A percentile compares a stretch with the other conserved stretches of the same genome.
Conservation (phyloP, 2,888 invertebrate genomes). For the Lochmaea capreae region DNA sequence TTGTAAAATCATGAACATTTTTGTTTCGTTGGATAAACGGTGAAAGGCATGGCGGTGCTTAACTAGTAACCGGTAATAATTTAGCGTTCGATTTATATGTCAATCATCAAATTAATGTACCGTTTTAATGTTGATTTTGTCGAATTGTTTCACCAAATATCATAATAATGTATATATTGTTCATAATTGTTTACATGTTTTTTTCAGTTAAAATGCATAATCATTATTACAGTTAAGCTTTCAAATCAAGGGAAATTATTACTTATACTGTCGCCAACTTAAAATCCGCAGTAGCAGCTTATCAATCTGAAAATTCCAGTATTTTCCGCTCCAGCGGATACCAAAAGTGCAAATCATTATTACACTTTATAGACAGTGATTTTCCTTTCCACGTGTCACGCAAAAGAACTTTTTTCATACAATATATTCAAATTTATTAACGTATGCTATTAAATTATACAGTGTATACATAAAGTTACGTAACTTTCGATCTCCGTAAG, state of each 20-base stretch:
- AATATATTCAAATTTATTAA: no score
- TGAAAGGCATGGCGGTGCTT: constrained; percentile 19
- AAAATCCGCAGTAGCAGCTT: no score
- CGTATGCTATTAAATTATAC: no score
- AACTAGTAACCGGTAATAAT: constrained; percentile 39
- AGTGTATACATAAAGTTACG: no score
- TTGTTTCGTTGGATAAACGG: constrained; percentile 35
- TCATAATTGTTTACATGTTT: constrained; percentile 38
- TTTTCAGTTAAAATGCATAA: constrained; percentile 6
- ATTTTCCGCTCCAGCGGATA: no score
- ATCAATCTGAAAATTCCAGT: no score
- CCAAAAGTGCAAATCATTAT: no score
- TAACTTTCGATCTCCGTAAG: no score
- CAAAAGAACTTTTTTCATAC: no score
- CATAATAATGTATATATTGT: constrained; percentile 24
- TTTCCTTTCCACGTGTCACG: no score
- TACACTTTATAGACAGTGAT: no score
- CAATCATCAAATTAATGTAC: constrained; percentile 53
- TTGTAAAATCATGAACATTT: constrained; percentile 44
- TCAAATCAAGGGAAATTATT: not conserved
- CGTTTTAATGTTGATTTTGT: constrained; percentile 53
- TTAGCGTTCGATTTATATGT: constrained; percentile 46
- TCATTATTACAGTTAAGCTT: not conserved
- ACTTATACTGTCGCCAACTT: not conserved
- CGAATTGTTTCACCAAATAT: constrained; percentile 42